phyloP scores from a whole-genome alignment of 1,140 invertebrate genomes.

The Drosophila ohnishii region DNA sequence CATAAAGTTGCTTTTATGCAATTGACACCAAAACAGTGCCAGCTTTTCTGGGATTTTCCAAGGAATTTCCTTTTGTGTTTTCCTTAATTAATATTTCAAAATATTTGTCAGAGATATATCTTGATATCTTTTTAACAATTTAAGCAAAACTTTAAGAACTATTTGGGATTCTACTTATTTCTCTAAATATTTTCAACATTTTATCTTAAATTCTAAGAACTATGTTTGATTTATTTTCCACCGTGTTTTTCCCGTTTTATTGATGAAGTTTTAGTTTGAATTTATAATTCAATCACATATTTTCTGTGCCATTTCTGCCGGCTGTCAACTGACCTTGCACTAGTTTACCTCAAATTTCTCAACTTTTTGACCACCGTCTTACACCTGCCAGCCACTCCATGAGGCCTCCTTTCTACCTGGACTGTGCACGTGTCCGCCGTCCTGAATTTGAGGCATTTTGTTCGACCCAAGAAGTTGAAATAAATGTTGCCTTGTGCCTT shows the following conservation, averaged over 20 bases:
- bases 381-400: conserved; percentile 17
- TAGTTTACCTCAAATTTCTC: conserved; percentile 29
- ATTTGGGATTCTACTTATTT: no score
- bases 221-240: background rate
- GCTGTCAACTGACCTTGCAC: conserved; percentile 33
- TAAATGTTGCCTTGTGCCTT: conserved; percentile 48
- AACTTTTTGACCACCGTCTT: conserved; percentile 18
- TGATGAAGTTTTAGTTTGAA: background rate
- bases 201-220: background rate
- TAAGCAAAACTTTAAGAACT: no score
- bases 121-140: no score
- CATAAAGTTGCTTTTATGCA: conserved; percentile 1
- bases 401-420: background rate
- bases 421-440: conserved; percentile 13
- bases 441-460: conserved; percentile 26
- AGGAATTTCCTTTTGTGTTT: background rate
- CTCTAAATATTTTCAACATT: no score
- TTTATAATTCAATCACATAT: conserved; percentile 9
- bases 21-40: background rate
- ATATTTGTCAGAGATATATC: background rate
- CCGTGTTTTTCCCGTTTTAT: background rate
- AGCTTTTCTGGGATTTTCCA: background rate
- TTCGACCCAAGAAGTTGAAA: conserved; percentile 20
- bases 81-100: background rate
- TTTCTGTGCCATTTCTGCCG: conserved; percentile 1